These are phyloP conservation scores for Periophthalmus magnuspinnatus DNA, from an alignment of 2,797 vertebrate species.

Conservation along the genomic window DNA sequence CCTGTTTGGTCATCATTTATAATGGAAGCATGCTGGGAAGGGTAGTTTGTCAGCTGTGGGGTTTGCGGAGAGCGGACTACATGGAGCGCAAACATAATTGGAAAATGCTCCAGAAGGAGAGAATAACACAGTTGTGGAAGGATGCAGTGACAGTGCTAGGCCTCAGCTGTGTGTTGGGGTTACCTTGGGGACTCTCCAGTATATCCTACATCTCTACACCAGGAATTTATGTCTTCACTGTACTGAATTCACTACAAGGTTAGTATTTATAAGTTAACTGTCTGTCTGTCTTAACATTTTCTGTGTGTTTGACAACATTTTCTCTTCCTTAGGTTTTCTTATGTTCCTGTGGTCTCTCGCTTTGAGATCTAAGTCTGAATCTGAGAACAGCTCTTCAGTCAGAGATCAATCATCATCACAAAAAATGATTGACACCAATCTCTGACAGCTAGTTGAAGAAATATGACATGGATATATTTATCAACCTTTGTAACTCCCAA, in stretches of 20 bases:
- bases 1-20: constrained; percentile 83
- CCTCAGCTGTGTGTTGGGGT: constrained; percentile 81
- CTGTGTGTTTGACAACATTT: not conserved
- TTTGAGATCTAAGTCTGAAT: constrained; percentile 49
- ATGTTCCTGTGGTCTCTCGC: constrained; percentile 76
- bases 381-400: constrained; percentile 40
- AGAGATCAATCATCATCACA: constrained; percentile 57
- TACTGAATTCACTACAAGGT: constrained; percentile 84
- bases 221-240: constrained; percentile 82
- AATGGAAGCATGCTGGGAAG: constrained; percentile 83
- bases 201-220: constrained; percentile 61
- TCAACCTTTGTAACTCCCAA: not conserved
- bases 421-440: constrained; percentile 57
- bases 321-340: constrained; percentile 61
- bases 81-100: constrained; percentile 14
- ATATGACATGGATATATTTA: not conserved
- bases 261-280: not conserved
- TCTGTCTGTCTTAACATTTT: not conserved
- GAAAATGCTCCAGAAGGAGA: constrained; percentile 37
- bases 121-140: constrained; percentile 67
- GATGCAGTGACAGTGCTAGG: constrained; percentile 77
- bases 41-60: constrained; percentile 75
- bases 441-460: constrained; percentile 28
- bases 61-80: constrained; percentile 11
- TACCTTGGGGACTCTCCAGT: constrained; percentile 77